Evolutionary conservation across 2,888 invertebrate species (phyloP).

Genomic region (Napeogenes inachia): DNA sequence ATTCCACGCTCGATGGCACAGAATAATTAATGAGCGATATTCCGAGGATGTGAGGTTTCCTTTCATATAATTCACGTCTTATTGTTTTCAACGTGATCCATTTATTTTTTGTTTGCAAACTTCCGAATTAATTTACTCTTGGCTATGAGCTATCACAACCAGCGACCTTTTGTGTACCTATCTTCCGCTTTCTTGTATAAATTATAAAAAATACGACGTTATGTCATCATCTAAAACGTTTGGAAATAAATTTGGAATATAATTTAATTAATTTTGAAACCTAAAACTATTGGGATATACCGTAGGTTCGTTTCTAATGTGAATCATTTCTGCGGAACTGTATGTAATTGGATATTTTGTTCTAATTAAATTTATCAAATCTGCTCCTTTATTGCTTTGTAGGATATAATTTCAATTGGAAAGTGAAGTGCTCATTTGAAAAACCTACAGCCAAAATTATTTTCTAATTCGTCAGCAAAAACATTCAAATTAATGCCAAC

Average conservation of each 20-base stretch:
- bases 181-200: constrained; percentile 19
- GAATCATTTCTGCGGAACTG: constrained; percentile 13
- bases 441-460: too few relatives aligned
- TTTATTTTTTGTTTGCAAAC: constrained; percentile 57
- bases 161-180: constrained; percentile 37
- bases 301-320: background rate
- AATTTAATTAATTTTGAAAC: constrained; percentile 2
- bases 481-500: constrained; percentile 14
- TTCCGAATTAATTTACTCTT: constrained; percentile 65
- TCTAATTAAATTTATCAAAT: constrained; percentile 12
- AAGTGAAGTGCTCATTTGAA: too few relatives aligned
- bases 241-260: background rate
- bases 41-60: constrained; percentile 53
- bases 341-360: constrained; percentile 18
- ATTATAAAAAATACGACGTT: constrained; percentile 7
- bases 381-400: too few relatives aligned
- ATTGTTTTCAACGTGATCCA: constrained; percentile 49
- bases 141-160: constrained; percentile 57
- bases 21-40: constrained; percentile 62
- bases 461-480: too few relatives aligned
- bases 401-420: too few relatives aligned
- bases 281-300: constrained; percentile 2
- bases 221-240: too few relatives aligned
- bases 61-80: constrained; percentile 50
- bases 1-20: constrained; percentile 51